Base-by-base conservation (phyloP, 2,113 vertebrate genomes). In the Eretmochelys imbricata region DNA sequence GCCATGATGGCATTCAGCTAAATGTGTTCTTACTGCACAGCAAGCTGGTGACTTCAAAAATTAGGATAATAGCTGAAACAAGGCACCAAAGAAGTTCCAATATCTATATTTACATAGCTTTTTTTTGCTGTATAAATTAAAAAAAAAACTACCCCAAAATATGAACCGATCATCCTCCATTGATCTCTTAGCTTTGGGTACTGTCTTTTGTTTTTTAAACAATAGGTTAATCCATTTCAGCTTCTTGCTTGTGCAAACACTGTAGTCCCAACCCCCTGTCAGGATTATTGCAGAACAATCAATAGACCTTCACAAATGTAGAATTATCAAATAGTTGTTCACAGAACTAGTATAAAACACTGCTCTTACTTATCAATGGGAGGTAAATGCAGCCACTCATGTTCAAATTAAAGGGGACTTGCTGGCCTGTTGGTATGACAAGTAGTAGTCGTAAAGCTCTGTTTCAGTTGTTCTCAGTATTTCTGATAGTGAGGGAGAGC, bases 1-100 rank as follows among this genome's bases (percentile, higher is more conserved):
- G 89, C 91, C 93, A 72, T 95, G 91, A 94, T 11, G 91, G 87
- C 95, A 95, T 82, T 90, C 95, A 94, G 89, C 91, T 94, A 90
- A 95, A 55, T 87, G 93, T 48, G 75, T 69, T 93, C 79, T 0
- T 88, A 22, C 78, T 89, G 95, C 85, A 96, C 92, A 8, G 95
- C 88, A 94, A 85, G 93, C 92, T 87, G 92, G 94, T 83, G 89
- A 53, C 95, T 93, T 89, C 84, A 89, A 87, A 96, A 96, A 86
- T 88, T 85, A 88, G 78, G 93, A 42, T 82, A 91, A 89, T 87
- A 94, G 95, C 95, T 94, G 95, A 93, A 92, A 80, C 87, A 76
- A 62, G 0, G 0, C 72, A 53, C 91, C 38, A 19, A 87, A 62
- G 80, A 72, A 76, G 95, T 57, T 87, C 85, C 93, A 53, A 72